phyloP scores from a whole-genome alignment of 2,888 invertebrate species.

The Trissoscelio sp. region DNA sequence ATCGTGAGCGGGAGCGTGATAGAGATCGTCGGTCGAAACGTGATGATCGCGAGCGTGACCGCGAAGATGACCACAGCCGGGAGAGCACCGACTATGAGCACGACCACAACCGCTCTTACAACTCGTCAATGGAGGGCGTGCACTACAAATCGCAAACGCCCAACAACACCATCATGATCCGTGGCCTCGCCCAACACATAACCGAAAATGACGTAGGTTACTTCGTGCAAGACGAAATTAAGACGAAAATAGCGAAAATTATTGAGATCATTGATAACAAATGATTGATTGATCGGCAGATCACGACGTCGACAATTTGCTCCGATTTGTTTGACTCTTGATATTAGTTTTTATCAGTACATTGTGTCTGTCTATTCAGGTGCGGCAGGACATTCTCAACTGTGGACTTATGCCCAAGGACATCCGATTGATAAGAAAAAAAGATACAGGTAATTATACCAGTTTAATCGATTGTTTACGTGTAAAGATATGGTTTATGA shows the following conservation, averaged over 20 bases:
- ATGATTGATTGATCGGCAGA: slow-evolving; percentile 16
- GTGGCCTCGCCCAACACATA: slow-evolving; percentile 89
- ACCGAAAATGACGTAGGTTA: slow-evolving; percentile 90
- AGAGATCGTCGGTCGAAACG: slow-evolving; percentile 72
- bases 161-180: slow-evolving; percentile 90
- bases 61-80: slow-evolving; percentile 81
- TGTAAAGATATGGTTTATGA: neutral
- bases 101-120: slow-evolving; percentile 79
- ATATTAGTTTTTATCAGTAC: slow-evolving; percentile 69
- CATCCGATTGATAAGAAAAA: slow-evolving; percentile 92
- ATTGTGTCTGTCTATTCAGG: slow-evolving; percentile 85
- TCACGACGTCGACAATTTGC: slow-evolving; percentile 23
- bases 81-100: slow-evolving; percentile 81
- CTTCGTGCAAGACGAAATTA: slow-evolving; percentile 62
- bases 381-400: slow-evolving; percentile 90
- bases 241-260: slow-evolving; percentile 21
- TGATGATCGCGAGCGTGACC: slow-evolving; percentile 76
- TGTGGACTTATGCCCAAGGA: slow-evolving; percentile 91
- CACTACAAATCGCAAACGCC: slow-evolving; percentile 86
- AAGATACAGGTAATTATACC: slow-evolving; percentile 90
- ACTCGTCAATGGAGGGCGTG: slow-evolving; percentile 83
- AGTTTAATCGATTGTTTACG: neutral
- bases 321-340: slow-evolving; percentile 20
- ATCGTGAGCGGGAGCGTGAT: slow-evolving; percentile 77
- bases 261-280: slow-evolving; percentile 2